These are phyloP conservation scores for Ganaspis brasiliensis DNA, from an alignment of 2,888 invertebrate species.

Conservation along the genomic window DNA sequence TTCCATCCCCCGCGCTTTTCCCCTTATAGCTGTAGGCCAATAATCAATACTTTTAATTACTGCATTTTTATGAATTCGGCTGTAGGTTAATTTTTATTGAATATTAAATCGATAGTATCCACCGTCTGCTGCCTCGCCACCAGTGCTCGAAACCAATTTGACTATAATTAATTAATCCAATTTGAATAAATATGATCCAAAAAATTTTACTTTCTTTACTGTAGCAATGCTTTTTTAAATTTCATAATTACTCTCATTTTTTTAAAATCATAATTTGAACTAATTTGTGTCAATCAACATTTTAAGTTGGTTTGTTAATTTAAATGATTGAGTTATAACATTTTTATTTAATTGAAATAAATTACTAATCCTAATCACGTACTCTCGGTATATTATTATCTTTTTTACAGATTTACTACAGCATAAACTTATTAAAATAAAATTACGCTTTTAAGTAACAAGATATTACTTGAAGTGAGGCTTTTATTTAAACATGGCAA, in stretches of 20 bases:
- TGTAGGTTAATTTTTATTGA: slow-evolving; percentile 70
- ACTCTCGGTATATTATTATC: too few species aligned
- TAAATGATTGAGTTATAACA: too few species aligned
- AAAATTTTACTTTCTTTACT: slow-evolving; percentile 4
- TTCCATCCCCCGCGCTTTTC: slow-evolving; percentile 39
- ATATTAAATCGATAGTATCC: slow-evolving; percentile 63
- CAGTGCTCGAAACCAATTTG: slow-evolving; percentile 28
- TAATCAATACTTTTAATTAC: slow-evolving; percentile 79
- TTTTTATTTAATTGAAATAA: too few species aligned
- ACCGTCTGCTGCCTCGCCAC: slow-evolving; percentile 29
- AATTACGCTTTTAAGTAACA: too few species aligned
- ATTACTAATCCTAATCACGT: too few species aligned
- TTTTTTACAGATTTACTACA: too few species aligned
- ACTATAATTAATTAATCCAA: slow-evolving; percentile 34
- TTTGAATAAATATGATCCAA: slow-evolving; percentile 8
- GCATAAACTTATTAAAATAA: too few species aligned
- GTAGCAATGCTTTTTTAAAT: neutral
- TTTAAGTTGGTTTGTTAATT: too few species aligned
- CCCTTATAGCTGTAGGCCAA: slow-evolving; percentile 61
- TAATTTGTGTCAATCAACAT: too few species aligned
- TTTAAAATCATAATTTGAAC: neutral
- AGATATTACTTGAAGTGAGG: too few species aligned
- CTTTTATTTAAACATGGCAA: neutral
- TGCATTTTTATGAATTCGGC: slow-evolving; percentile 72
- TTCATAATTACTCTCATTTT: neutral